Percentiles rank a stretch among this genome's conserved stretches.
Evolutionary conservation across 2,113 vertebrate genomes (phyloP).

Genomic region (Paralichthys olivaceus): DNA sequence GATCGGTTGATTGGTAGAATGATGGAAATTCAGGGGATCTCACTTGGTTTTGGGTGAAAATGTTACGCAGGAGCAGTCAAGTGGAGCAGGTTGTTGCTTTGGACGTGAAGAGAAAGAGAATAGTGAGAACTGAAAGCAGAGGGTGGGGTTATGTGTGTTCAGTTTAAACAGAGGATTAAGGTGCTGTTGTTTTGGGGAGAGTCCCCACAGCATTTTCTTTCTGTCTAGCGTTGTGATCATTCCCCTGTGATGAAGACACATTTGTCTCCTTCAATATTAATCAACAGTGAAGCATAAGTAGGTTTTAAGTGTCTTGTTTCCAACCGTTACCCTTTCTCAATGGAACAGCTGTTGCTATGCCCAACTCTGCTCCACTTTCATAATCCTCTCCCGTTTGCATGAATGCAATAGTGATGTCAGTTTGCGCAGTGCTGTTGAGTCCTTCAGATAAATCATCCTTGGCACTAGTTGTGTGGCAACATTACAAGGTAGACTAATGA

Average conservation of each 20-base stretch:
- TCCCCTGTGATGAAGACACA: not conserved
- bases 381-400: slow-evolving; percentile 37
- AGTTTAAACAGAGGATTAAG: slow-evolving; percentile 40
- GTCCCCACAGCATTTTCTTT: not conserved
- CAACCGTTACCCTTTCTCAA: slow-evolving; percentile 29
- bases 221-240: not conserved
- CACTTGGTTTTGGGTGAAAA: not conserved
- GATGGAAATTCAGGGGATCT: not conserved
- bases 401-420: slow-evolving; percentile 24
- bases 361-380: slow-evolving; percentile 10
- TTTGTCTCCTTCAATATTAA: not conserved
- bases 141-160: not conserved
- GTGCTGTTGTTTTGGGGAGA: not conserved
- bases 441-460: slow-evolving; percentile 8
- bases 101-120: not conserved
- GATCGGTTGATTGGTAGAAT: not conserved
- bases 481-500: not conserved
- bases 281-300: not conserved
- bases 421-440: slow-evolving; percentile 1
- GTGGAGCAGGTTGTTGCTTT: not conserved
- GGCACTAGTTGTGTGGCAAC: not conserved
- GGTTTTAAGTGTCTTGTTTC: not conserved
- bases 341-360: slow-evolving; percentile 43
- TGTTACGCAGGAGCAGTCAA: not conserved
- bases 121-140: not conserved